These are phyloP conservation scores for Gallinago stenura DNA, from an alignment of 2,797 vertebrate species.

Conservation along the genomic window DNA sequence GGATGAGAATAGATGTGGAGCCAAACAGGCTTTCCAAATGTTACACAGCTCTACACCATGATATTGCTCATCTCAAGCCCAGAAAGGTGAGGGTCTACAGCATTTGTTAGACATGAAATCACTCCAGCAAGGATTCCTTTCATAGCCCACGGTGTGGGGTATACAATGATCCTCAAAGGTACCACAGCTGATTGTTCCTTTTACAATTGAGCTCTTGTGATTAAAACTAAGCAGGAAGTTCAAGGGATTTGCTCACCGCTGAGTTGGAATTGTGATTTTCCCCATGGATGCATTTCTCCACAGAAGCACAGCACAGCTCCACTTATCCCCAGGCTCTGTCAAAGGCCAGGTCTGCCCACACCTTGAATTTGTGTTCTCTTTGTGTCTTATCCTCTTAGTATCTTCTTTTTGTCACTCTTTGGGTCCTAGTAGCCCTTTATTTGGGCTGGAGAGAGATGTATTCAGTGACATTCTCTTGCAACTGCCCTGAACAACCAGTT, in stretches of 20 bases:
- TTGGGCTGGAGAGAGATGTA: neutral
- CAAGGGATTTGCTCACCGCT: neutral
- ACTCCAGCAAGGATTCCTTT: neutral
- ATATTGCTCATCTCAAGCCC: neutral
- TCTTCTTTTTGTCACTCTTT: neutral
- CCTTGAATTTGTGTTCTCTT: neutral
- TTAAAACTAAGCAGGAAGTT: neutral
- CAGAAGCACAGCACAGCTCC: neutral
- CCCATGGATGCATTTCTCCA: neutral
- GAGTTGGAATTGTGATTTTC: neutral
- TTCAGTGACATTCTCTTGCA: neutral
- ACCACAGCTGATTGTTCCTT: neutral
- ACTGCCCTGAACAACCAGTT: neutral
- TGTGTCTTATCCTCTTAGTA: neutral
- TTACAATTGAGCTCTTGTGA: neutral
- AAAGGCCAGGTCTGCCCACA: slow-evolving; percentile 8
- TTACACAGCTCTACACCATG: neutral
- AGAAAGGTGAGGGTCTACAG: neutral
- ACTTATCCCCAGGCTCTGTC: neutral
- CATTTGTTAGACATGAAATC: neutral
- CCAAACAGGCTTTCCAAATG: neutral
- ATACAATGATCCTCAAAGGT: neutral
- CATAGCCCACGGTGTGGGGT: neutral
- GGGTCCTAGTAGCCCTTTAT: neutral
- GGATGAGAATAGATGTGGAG: neutral